A percentile compares a stretch with the other conserved stretches of the same genome.
These are phyloP conservation scores for Macroramphosus scolopax DNA, from an alignment of 2,797 vertebrate species.

Conservation along the genomic window DNA sequence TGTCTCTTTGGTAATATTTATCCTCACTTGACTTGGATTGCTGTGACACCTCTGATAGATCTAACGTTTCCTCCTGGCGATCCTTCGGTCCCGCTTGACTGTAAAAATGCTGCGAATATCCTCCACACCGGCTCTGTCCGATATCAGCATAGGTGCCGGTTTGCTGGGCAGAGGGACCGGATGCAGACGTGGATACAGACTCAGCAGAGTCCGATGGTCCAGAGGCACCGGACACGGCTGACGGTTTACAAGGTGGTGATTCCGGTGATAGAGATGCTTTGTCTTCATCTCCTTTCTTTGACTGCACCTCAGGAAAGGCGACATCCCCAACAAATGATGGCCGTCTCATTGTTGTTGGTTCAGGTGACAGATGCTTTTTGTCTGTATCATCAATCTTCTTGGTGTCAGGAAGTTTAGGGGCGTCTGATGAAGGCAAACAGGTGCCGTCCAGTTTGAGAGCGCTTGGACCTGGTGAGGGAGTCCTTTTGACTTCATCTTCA, in stretches of 20 bases:
- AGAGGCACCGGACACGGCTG: constrained; percentile 24
- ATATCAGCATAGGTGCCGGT: constrained; percentile 60
- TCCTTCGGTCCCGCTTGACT: constrained; percentile 31
- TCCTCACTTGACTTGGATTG: constrained; percentile 44
- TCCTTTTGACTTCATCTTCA: constrained; percentile 19
- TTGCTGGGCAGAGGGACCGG: constrained; percentile 33
- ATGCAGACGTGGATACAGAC: constrained; percentile 28
- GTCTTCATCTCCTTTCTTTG: constrained; percentile 32
- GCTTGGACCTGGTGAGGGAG: constrained; percentile 7
- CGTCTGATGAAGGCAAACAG: constrained; percentile 4
- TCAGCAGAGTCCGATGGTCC: constrained; percentile 38
- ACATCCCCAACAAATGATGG: constrained; percentile 21
- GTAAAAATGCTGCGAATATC: constrained; percentile 43
- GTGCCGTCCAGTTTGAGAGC: constrained; percentile 14
- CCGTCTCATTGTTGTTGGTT: constrained; percentile 33
- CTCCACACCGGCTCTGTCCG: constrained; percentile 39
- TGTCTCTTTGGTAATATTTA: constrained; percentile 48
- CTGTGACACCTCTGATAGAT: constrained; percentile 31
- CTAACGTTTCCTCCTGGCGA: constrained; percentile 38
- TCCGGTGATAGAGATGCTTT: constrained; percentile 26
- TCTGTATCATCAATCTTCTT: constrained; percentile 38
- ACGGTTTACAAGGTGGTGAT: constrained; percentile 22
- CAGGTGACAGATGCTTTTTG: constrained; percentile 23
- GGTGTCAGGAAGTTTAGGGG: constrained; percentile 28
- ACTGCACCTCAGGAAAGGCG: constrained; percentile 23